Evolutionary conservation across 53 echinoderm and acorn worm species (phyloP).

Genomic region (Patiria pectinifera): DNA sequence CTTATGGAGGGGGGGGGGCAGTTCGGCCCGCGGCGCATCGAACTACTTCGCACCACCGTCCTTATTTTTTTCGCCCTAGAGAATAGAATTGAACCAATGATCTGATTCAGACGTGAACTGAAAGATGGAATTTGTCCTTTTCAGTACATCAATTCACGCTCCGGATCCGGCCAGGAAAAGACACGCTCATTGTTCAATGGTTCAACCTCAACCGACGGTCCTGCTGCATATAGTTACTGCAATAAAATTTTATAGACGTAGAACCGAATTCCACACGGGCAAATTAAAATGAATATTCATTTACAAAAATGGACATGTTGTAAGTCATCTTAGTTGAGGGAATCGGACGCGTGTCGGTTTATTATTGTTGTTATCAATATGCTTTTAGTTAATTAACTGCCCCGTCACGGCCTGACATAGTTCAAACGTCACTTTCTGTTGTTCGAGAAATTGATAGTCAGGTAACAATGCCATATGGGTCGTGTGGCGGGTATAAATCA

Average conservation of each 20-base stretch:
- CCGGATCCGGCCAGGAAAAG: not conserved
- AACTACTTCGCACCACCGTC: not conserved
- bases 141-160: not conserved
- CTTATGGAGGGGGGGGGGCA: slow-evolving; percentile 9
- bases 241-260: slow-evolving; percentile 17
- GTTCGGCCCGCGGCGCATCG: not conserved
- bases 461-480: not conserved
- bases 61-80: not conserved
- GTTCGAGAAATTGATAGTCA: not conserved
- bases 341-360: not conserved
- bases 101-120: slow-evolving; percentile 12
- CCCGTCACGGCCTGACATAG: not conserved
- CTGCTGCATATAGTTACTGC: not conserved
- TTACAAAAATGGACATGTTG: not conserved
- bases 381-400: slow-evolving; percentile 45
- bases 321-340: not conserved
- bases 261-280: not conserved
- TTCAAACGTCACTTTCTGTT: not conserved
- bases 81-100: not conserved
- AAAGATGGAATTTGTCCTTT: not conserved
- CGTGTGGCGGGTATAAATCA: not conserved
- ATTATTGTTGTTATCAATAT: not conserved
- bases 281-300: not conserved
- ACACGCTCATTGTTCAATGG: not conserved
- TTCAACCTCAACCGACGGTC: not conserved